phyloP scores from a whole-genome alignment of 2,113 vertebrate species.

The Eublepharis macularius region DNA sequence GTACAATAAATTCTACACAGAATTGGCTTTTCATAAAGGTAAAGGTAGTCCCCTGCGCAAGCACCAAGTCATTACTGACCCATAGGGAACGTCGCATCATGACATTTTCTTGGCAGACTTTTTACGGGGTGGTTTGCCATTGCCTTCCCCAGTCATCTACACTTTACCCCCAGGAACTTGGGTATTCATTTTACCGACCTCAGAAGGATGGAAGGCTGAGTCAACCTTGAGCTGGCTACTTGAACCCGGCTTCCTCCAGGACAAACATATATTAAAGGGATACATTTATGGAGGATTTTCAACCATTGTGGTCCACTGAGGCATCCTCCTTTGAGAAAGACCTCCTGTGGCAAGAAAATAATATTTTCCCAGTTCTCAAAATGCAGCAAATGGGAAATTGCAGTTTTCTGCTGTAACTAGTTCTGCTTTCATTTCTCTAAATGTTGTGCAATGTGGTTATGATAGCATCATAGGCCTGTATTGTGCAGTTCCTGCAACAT shows the following conservation, averaged over 20 bases:
- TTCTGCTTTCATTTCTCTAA: neutral
- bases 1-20: neutral
- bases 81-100: too few species aligned
- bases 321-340: neutral
- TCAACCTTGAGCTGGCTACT: too few species aligned
- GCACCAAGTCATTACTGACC: too few species aligned
- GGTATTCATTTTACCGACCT: too few species aligned
- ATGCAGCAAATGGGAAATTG: neutral
- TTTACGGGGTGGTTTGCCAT: too few species aligned
- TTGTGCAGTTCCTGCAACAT: neutral
- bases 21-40: slow-evolving; percentile 20
- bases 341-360: neutral
- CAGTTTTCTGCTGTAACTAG: neutral
- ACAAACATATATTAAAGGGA: neutral
- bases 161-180: too few species aligned
- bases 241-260: too few species aligned
- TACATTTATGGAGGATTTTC: neutral
- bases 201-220: too few species aligned
- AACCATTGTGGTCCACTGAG: neutral
- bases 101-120: too few species aligned
- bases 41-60: too few species aligned
- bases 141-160: too few species aligned
- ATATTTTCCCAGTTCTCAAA: neutral
- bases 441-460: neutral
- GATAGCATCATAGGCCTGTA: neutral